Base-by-base conservation (phyloP, 1,140 invertebrate species). In the Cydia pomonella region DNA sequence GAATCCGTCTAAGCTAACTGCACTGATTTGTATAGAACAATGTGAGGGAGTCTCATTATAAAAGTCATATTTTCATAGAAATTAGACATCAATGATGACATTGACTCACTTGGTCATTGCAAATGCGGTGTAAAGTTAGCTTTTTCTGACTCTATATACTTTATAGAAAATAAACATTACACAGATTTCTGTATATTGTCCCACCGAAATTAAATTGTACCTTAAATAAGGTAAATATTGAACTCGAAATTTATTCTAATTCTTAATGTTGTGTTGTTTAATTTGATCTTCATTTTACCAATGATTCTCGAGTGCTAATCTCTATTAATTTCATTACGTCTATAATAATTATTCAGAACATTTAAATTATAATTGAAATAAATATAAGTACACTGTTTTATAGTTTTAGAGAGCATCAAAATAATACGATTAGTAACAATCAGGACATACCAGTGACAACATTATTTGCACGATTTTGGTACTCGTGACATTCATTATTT, bases 371-470 rank as follows among this genome's bases (percentile, higher is more conserved):
- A 18, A 59, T 23, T 21, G 7, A 59, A 59, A 59, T 59, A 59
- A 21, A 23, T 59, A 59, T 59, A 59, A 59, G 53, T 59, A 59
- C 53, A 59, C 53, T 59, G 53, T 59, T 59, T 59, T 59, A 59
- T 59, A 59, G 47, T 50, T 50, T 23, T 59, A 59, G 53, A 12
- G 21, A 50, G n/a, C n/a, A 18, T 16, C 6, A 18, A 59, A 23
- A 23, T 59, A 59, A 23, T 59, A 23, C 53, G 53, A 10, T 23
- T n/a, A 59, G 53, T 59, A 23, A 12, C 50, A 21, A 16, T 47
- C 44, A 9, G n/a, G 7, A 18, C 6, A 53, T 18, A 53, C 16
- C 3, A 47, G 16, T 47, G 16, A n/a, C n/a, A n/a, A n/a, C n/a
- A n/a, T n/a, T n/a, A n/a, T n/a, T n/a, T n/a, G n/a, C n/a, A n/a